These are phyloP conservation scores for Chrysomallon squamiferum DNA, from an alignment of 1,140 invertebrate genomes.

Conservation along the genomic window DNA sequence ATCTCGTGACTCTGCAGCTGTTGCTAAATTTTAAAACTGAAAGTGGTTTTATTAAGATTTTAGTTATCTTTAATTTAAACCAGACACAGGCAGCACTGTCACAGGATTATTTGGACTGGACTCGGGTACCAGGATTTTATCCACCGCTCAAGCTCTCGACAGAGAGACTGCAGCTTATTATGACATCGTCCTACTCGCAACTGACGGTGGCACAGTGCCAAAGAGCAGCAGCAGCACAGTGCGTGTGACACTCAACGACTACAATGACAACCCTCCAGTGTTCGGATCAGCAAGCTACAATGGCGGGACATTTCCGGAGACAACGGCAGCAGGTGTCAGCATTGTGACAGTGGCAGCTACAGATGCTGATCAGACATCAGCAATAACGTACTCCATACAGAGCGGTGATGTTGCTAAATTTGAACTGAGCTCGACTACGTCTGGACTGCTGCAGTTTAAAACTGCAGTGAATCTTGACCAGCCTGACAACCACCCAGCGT, in stretches of 20 bases:
- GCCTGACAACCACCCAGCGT: constrained; percentile 1
- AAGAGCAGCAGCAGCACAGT: constrained; percentile 13
- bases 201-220: constrained; percentile 14
- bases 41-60: too few species aligned
- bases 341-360: background rate
- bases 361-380: background rate
- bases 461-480: background rate
- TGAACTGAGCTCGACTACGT: background rate
- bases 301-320: constrained; percentile 56
- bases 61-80: background rate
- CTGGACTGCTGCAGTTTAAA: background rate
- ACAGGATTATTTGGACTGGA: constrained; percentile 24
- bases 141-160: constrained; percentile 19
- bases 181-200: constrained; percentile 20
- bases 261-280: constrained; percentile 36
- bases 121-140: constrained; percentile 17
- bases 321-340: background rate
- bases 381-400: background rate
- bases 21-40: too few species aligned
- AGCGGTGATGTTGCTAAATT: background rate
- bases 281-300: constrained; percentile 22
- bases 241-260: constrained; percentile 29
- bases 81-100: constrained; percentile 1
- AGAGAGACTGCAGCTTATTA: constrained; percentile 22
- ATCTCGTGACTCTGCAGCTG: too few species aligned